Evolutionary conservation across 1,140 invertebrate species (phyloP).

Genomic region (Mizuhopecten yessoensis): DNA sequence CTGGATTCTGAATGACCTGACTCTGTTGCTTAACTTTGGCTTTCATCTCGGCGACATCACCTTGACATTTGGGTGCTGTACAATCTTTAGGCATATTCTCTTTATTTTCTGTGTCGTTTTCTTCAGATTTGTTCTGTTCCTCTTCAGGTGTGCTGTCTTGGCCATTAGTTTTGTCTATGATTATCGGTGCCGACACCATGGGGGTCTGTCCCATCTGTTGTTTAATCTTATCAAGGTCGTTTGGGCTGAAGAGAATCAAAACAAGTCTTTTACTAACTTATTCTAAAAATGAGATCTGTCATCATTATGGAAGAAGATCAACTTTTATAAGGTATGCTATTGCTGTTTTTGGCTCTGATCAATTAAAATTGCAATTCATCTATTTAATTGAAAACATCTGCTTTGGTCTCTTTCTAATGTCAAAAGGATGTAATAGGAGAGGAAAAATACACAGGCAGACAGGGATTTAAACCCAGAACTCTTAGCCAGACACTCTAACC

Average conservation of each 20-base stretch:
- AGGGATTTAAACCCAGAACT: too few relatives aligned
- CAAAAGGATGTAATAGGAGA: too few relatives aligned
- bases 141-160: not conserved
- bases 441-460: not conserved
- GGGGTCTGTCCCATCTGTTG: constrained; percentile 49
- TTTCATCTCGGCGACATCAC: not conserved
- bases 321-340: too few relatives aligned
- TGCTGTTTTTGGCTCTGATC: too few relatives aligned
- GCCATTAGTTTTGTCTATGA: not conserved
- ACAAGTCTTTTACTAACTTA: not conserved
- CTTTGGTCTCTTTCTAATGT: too few relatives aligned
- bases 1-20: not conserved
- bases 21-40: constrained; percentile 21
- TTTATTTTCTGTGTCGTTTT: constrained; percentile 1
- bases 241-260: constrained; percentile 70
- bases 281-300: too few relatives aligned
- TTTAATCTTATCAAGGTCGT: constrained; percentile 75
- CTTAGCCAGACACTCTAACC: too few relatives aligned
- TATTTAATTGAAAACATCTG: too few relatives aligned
- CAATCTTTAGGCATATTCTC: not conserved
- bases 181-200: not conserved
- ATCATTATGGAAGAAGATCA: too few relatives aligned
- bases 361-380: too few relatives aligned
- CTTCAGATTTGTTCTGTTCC: not conserved
- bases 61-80: not conserved